Conservation (phyloP, 2,113 vertebrate species). For the Siniperca chuatsi region DNA sequence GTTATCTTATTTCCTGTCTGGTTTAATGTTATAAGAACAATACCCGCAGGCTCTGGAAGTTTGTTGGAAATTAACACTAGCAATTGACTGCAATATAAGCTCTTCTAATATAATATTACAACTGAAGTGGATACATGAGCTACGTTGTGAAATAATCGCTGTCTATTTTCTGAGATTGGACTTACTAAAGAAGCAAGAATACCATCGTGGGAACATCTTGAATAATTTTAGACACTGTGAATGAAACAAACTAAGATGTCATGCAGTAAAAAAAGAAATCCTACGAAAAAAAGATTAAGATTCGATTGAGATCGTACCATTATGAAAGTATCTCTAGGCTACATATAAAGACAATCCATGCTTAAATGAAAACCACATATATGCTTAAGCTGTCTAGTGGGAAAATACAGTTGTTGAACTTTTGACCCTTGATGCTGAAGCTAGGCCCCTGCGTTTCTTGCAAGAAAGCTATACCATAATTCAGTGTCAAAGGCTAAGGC, state of each 20-base stretch:
- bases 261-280: not conserved
- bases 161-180: constrained; percentile 50
- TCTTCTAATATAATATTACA: constrained; percentile 56
- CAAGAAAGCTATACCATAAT: not conserved
- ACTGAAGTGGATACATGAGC: constrained; percentile 66
- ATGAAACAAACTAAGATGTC: not conserved
- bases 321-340: not conserved
- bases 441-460: constrained; percentile 2
- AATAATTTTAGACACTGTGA: constrained; percentile 5
- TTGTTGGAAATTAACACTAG: constrained; percentile 67
- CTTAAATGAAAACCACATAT: not conserved
- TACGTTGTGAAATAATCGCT: constrained; percentile 47
- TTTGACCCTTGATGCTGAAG: constrained; percentile 28
- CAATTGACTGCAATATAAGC: constrained; percentile 48
- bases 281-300: not conserved
- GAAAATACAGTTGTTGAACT: constrained; percentile 24
- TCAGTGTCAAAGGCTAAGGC: not conserved
- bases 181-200: constrained; percentile 46
- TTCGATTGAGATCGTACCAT: not conserved
- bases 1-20: constrained; percentile 41
- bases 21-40: constrained; percentile 34
- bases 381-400: not conserved
- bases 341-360: not conserved
- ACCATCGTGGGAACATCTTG: constrained; percentile 68
- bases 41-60: constrained; percentile 68